Evolutionary conservation across 2,888 invertebrate genomes (phyloP).

Genomic region (Andrena fulva): DNA sequence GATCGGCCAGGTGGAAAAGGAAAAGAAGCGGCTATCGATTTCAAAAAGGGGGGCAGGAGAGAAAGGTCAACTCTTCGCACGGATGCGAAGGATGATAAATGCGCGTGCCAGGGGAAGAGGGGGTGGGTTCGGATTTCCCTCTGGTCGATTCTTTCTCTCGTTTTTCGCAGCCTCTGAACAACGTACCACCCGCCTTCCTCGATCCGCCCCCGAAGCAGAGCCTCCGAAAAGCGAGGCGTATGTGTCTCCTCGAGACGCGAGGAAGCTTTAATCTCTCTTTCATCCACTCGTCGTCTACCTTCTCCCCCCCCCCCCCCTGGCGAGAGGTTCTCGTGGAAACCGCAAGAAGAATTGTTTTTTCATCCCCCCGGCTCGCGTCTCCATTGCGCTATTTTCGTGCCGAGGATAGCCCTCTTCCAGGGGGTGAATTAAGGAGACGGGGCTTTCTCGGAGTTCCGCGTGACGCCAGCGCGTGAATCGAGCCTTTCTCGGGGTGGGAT

Average conservation of each 20-base stretch:
- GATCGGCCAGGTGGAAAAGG: constrained; percentile 48
- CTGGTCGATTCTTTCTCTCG: constrained; percentile 13
- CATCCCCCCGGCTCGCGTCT: neutral
- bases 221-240: neutral
- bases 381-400: neutral
- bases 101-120: constrained; percentile 35
- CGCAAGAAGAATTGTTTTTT: constrained; percentile 1
- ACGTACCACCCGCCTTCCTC: neutral
- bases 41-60: constrained; percentile 48
- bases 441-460: neutral
- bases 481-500: neutral
- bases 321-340: neutral
- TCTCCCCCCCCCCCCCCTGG: neutral
- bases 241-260: neutral
- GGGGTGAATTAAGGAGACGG: neutral
- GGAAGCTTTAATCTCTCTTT: constrained; percentile 15
- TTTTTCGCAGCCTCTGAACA: neutral
- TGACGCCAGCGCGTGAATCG: neutral
- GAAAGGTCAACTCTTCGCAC: constrained; percentile 57
- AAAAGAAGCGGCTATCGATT: constrained; percentile 59
- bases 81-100: constrained; percentile 53
- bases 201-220: neutral
- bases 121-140: constrained; percentile 36
- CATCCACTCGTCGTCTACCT: constrained; percentile 7
- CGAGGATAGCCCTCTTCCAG: neutral